Conservation (phyloP, 2,113 vertebrate species). For the Origma solitaria region DNA sequence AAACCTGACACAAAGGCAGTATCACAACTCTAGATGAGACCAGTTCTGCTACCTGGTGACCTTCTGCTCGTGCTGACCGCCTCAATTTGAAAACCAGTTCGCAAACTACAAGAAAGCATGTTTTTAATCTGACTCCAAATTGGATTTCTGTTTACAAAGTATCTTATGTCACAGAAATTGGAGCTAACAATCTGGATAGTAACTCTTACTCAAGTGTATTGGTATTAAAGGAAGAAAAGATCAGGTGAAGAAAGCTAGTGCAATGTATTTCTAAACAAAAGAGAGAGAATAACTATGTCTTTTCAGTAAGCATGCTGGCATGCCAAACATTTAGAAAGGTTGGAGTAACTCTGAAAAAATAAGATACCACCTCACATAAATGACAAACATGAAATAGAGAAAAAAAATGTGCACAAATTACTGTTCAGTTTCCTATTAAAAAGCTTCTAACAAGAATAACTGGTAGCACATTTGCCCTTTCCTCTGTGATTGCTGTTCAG, state of each 20-base stretch:
- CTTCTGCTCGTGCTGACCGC: neutral
- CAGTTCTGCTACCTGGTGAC: neutral
- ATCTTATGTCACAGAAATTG: neutral
- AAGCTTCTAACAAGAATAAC: neutral
- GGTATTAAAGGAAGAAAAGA: constrained; percentile 1
- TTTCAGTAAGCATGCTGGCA: neutral
- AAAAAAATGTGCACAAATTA: neutral
- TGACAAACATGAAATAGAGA: neutral
- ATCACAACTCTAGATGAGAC: neutral
- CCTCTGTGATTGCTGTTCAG: neutral
- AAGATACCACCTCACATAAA: neutral
- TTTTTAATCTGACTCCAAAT: constrained; percentile 27
- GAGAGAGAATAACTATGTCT: neutral
- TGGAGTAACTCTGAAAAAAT: neutral
- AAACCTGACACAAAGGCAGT: neutral
- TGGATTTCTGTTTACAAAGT: neutral
- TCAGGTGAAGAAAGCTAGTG: neutral
- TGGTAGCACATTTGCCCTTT: neutral
- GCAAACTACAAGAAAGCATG: neutral
- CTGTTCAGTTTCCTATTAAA: neutral
- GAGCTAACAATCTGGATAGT: constrained; percentile 21
- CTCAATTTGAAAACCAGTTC: neutral
- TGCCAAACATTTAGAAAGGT: neutral
- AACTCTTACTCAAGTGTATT: constrained; percentile 36
- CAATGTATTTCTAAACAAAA: neutral